phyloP scores from a whole-genome alignment of 2,797 vertebrate genomes.

The Helicolenus hilgendorfi region DNA sequence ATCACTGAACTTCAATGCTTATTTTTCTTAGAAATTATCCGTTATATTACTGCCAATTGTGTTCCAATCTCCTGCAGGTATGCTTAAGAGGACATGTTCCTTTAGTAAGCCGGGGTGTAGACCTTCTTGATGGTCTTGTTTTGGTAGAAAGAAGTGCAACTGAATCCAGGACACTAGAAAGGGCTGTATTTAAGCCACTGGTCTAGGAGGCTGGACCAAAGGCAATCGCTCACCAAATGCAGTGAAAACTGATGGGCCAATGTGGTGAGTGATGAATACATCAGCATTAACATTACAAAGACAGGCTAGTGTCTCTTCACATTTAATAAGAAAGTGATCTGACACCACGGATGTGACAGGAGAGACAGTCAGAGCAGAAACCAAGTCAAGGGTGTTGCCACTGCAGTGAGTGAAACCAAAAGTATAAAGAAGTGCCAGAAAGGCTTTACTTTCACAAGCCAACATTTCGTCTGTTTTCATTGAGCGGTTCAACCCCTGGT shows the following conservation, averaged over 20 bases:
- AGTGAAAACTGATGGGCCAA: background rate
- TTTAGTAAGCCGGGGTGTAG: too few relatives aligned
- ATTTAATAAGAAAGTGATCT: background rate
- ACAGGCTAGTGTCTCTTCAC: background rate
- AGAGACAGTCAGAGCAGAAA: conserved; percentile 1
- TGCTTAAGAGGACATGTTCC: too few relatives aligned
- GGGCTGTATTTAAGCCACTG: background rate
- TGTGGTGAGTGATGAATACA: background rate
- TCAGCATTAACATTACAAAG: conserved; percentile 3
- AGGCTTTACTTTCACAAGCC: background rate
- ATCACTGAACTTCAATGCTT: background rate
- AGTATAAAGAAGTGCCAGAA: background rate
- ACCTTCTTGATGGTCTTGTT: too few relatives aligned
- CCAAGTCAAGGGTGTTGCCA: background rate
- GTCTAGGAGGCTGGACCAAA: background rate
- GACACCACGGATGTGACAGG: background rate
- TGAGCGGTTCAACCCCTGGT: too few relatives aligned
- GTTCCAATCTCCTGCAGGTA: too few relatives aligned
- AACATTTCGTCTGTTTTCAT: background rate
- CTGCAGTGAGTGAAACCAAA: background rate
- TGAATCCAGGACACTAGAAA: background rate
- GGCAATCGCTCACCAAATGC: background rate
- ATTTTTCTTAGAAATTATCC: background rate
- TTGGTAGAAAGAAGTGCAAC: too few relatives aligned
- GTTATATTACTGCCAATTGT: background rate